Percentiles rank a stretch among this genome's conserved stretches.
phyloP scores from a whole-genome alignment of 2,888 invertebrate genomes.

The Latrodectus hesperus region DNA sequence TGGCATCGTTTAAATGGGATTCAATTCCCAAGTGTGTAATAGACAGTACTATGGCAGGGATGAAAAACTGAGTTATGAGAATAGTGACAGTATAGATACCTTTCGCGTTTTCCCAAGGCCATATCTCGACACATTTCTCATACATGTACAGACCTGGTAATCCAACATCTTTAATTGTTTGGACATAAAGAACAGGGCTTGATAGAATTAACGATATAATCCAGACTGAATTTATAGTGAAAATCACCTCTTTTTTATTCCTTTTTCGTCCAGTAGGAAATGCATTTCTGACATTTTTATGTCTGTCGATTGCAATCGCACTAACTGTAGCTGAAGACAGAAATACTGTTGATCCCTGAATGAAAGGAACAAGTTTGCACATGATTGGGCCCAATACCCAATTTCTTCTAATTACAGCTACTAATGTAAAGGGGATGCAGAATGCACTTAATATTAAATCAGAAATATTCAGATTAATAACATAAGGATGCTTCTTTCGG shows the following conservation, averaged over 20 bases:
- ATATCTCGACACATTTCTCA: constrained; percentile 64
- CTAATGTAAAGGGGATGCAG: constrained; percentile 80
- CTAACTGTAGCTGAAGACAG: constrained; percentile 77
- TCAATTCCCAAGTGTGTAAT: constrained; percentile 62
- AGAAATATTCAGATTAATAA: constrained; percentile 79
- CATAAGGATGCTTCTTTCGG: constrained; percentile 77
- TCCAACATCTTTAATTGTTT: constrained; percentile 56
- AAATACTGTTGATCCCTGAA: constrained; percentile 79
- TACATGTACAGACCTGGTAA: constrained; percentile 55
- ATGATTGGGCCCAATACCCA: constrained; percentile 78
- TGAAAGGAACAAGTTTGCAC: constrained; percentile 79
- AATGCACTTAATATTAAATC: constrained; percentile 79
- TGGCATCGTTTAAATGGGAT: constrained; percentile 47
- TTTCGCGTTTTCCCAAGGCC: constrained; percentile 63
- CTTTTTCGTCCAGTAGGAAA: constrained; percentile 71
- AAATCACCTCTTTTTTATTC: constrained; percentile 35
- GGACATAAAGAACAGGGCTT: constrained; percentile 51
- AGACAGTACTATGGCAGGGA: constrained; percentile 52
- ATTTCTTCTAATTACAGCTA: constrained; percentile 76
- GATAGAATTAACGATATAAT: constrained; percentile 52
- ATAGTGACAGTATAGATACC: constrained; percentile 55
- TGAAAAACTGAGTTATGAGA: constrained; percentile 57
- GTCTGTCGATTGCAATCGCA: constrained; percentile 77
- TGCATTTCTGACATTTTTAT: constrained; percentile 76
- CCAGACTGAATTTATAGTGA: constrained; percentile 46